phyloP scores from a whole-genome alignment of 2,113 vertebrate genomes.

The Festucalex cinctus region DNA sequence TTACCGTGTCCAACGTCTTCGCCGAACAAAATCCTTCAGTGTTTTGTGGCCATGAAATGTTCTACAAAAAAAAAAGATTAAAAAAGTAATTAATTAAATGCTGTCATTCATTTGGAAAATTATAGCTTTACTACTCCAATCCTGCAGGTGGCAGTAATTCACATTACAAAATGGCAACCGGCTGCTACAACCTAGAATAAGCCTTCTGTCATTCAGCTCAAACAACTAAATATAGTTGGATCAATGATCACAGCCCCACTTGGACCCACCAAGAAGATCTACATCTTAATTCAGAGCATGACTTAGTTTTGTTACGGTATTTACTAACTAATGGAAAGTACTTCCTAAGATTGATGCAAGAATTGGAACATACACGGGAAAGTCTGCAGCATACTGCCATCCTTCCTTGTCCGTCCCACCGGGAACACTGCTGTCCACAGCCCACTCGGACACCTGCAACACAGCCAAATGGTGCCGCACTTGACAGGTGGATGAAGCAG shows the following conservation, averaged over 20 bases:
- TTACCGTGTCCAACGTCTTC: conserved; percentile 91
- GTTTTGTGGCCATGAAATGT: conserved; percentile 95
- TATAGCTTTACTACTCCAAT: too few species aligned
- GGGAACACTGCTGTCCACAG: conserved; percentile 77
- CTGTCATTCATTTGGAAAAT: neutral
- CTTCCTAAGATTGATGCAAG: neutral
- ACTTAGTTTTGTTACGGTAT: neutral
- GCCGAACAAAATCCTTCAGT: conserved; percentile 94
- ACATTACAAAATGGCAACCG: too few species aligned
- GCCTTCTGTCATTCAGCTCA: too few species aligned
- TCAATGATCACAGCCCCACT: neutral
- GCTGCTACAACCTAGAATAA: too few species aligned
- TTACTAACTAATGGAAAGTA: neutral
- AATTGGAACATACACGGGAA: conserved; percentile 80
- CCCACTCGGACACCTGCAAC: conserved; percentile 88
- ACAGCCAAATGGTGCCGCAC: neutral
- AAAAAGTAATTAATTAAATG: neutral
- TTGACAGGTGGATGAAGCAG: too few species aligned
- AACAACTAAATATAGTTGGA: neutral
- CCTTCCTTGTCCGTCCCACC: conserved; percentile 91
- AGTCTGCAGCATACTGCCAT: conserved; percentile 97
- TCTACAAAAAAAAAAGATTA: conserved; percentile 65
- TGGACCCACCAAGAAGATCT: neutral
- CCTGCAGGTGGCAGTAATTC: too few species aligned
- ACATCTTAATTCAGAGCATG: neutral